phyloP scores from a whole-genome alignment of 2,888 invertebrate species.

The Scaptomyza parva region DNA sequence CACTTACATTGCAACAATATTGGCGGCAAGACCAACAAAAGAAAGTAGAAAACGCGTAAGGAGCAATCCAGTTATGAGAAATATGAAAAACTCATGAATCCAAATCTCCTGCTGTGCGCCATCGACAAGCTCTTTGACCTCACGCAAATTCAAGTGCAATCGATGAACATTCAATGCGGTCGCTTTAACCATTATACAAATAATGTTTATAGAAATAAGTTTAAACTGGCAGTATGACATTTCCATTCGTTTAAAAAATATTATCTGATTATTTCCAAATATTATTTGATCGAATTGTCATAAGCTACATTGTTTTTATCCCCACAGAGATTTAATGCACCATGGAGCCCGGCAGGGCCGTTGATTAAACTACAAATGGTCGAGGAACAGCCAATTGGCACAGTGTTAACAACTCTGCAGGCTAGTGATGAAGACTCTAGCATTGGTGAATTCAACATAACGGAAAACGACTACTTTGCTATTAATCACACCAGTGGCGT shows the following conservation, averaged over 20 bases:
- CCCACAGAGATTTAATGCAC: conserved; percentile 88
- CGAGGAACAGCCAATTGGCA: conserved; percentile 93
- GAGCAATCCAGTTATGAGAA: conserved; percentile 72
- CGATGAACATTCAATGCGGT: conserved; percentile 73
- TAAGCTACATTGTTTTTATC: conserved; percentile 3
- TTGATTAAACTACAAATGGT: conserved; percentile 88
- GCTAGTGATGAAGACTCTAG: conserved; percentile 94
- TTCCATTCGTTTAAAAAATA: conserved; percentile 16
- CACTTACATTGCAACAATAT: conserved; percentile 82
- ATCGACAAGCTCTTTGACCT: conserved; percentile 57
- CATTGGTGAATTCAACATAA: conserved; percentile 89
- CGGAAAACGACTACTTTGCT: conserved; percentile 91
- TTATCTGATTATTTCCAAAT: conserved; percentile 6
- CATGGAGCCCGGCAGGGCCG: conserved; percentile 89
- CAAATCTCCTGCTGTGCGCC: conserved; percentile 53
- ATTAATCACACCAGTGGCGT: conserved; percentile 92
- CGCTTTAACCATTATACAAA: conserved; percentile 74
- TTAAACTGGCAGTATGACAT: conserved; percentile 56
- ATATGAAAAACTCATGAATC: conserved; percentile 64
- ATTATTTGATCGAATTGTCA: conserved; percentile 18
- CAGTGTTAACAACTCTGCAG: conserved; percentile 90
- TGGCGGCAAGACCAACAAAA: conserved; percentile 78
- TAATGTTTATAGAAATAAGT: conserved; percentile 77
- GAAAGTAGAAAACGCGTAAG: conserved; percentile 74
- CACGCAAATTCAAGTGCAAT: conserved; percentile 68